Base-by-base conservation (phyloP, 1,140 invertebrate species). In the Homarus americanus region DNA sequence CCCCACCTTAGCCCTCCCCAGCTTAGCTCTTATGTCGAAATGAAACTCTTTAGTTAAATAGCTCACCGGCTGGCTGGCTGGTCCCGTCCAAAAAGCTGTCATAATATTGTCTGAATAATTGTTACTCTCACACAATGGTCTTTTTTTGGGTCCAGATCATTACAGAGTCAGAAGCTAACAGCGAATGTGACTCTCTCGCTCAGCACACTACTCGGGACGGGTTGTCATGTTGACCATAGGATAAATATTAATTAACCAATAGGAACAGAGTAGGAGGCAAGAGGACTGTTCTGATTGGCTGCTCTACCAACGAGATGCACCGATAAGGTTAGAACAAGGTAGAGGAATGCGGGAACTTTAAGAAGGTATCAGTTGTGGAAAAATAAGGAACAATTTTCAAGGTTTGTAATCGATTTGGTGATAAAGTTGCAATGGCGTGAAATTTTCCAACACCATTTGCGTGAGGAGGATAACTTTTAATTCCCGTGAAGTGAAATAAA, bases 241-340 rank as follows among this genome's bases (percentile, higher is more conserved):
- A 87, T 87, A 87, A 87, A 87, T 80, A 79, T 87, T 80, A 87
- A 87, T 87, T 79, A 87, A 87, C 86, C 86, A 87, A 87, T 87
- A 34, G 86, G 36, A 87, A 87, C 76, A 53, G 49, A 80, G 76
- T 3, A 76, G 49, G 53, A 53, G 75, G 53, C 36, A 41, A 34
- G 63, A 63, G 75, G 58, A n/a, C 44, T 66, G 58, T 87, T 87
- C 53, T 87, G 75, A 87, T 87, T 87, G 86, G 86, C 38, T 66
- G 53, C 2, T 36, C 7, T 36, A 36, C n/a, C 49, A 34, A 41
- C 24, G 86, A 80, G 86, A 87, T 87, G 86, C 86, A 87, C 86
- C 80, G 86, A 87, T 87, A 87, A 87, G 86, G 86, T 17, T 34
- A 38, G 76, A 80, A 79, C 86, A 87, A 87, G 86, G 86, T 20